phyloP scores from a whole-genome alignment of 2,888 invertebrate species.

The Sminthurides aquaticus region DNA sequence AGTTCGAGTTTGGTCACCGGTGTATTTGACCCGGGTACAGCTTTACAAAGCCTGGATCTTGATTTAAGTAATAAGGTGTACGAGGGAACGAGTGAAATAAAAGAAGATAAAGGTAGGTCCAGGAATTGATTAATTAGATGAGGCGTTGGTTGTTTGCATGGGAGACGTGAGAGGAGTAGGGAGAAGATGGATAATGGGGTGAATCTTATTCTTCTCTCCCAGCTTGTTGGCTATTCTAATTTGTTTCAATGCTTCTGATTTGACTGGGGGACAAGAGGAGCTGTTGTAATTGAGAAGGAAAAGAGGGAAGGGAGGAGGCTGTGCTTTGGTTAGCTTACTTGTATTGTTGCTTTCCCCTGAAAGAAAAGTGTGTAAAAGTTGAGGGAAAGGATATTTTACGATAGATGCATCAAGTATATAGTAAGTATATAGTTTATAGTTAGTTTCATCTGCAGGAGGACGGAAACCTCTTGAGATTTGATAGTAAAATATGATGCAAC shows the following conservation, averaged over 20 bases:
- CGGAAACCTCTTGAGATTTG: not conserved
- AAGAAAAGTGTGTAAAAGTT: no score
- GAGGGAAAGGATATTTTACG: no score
- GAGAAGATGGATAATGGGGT: not conserved
- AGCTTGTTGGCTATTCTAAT: not conserved
- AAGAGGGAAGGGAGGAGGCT: not conserved
- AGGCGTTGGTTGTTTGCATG: not conserved
- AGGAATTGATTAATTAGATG: slow-evolving; percentile 19
- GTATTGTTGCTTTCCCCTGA: no score
- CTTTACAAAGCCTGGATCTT: no score
- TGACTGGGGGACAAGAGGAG: not conserved
- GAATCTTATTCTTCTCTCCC: no score
- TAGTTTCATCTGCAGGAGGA: no score
- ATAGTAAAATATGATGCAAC: not conserved
- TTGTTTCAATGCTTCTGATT: not conserved
- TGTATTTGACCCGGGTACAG: no score
- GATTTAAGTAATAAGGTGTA: no score
- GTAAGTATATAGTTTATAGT: no score
- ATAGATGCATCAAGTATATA: no score
- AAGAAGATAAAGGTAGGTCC: not conserved
- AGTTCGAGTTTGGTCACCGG: no score
- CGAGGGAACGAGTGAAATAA: no score
- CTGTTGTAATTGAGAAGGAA: slow-evolving; percentile 6
- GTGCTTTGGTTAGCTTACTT: not conserved
- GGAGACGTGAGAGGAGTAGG: not conserved